Conservation (phyloP, 2,888 invertebrate genomes). For the Doris montereyensis region DNA sequence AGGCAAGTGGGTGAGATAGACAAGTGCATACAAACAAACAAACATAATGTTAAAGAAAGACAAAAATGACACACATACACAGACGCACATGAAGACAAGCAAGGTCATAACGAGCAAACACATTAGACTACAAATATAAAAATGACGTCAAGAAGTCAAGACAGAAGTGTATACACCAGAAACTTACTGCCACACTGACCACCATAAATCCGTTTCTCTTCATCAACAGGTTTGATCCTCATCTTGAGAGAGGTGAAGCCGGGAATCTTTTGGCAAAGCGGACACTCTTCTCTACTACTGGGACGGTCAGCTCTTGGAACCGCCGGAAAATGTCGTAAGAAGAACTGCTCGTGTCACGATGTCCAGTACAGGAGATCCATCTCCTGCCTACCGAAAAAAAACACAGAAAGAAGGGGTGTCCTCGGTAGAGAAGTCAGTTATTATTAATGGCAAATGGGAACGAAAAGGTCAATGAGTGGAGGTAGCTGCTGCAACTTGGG, state of each 20-base stretch:
- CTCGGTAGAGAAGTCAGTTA: no score
- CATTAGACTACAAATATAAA: not conserved
- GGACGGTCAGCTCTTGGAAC: slow-evolving; percentile 64
- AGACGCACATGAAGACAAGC: slow-evolving; percentile 15
- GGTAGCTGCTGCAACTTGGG: no score
- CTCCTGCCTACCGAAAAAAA: no score
- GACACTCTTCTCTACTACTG: slow-evolving; percentile 65
- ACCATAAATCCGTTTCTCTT: slow-evolving; percentile 69
- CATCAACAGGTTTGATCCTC: slow-evolving; percentile 59
- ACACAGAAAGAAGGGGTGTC: no score
- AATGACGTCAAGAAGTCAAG: no score
- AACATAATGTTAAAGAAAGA: not conserved
- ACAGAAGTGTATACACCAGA: no score
- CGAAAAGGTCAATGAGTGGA: no score
- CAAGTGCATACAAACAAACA: not conserved
- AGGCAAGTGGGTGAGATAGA: not conserved
- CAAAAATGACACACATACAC: slow-evolving; percentile 13
- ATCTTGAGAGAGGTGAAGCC: slow-evolving; percentile 61
- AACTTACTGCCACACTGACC: slow-evolving; percentile 62
- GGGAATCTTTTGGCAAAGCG: slow-evolving; percentile 69
- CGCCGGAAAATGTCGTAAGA: slow-evolving; percentile 53
- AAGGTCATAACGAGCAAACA: no score
- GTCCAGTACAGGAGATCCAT: no score
- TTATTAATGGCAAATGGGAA: no score
- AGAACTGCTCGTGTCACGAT: no score